phyloP scores from a whole-genome alignment of 2,113 vertebrate species.

The Maccullochella peelii region DNA sequence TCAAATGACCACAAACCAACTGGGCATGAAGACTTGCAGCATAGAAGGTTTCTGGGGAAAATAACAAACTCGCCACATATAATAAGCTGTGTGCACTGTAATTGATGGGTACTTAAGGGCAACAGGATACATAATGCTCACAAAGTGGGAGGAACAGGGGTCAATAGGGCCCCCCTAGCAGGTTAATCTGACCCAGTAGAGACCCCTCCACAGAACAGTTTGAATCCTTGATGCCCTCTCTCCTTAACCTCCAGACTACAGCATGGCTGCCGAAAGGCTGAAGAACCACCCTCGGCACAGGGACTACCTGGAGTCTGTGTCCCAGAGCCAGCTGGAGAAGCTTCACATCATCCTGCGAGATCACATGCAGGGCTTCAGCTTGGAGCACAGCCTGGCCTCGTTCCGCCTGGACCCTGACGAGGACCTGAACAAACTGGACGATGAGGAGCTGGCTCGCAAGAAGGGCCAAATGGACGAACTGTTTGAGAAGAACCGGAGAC shows the following conservation, averaged over 20 bases:
- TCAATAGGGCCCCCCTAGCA: background rate
- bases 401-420: slow-evolving; percentile 87
- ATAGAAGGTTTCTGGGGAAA: background rate
- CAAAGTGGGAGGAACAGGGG: background rate
- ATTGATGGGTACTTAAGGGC: background rate
- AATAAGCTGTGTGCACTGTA: background rate
- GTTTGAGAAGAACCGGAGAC: slow-evolving; percentile 91
- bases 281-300: slow-evolving; percentile 91
- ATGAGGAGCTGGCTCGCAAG: slow-evolving; percentile 88
- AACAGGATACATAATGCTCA: background rate
- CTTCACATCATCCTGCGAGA: slow-evolving; percentile 88
- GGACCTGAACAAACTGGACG: slow-evolving; percentile 95
- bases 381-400: slow-evolving; percentile 82
- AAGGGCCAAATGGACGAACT: slow-evolving; percentile 94
- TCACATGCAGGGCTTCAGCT: slow-evolving; percentile 86
- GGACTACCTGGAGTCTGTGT: slow-evolving; percentile 87
- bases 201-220: background rate
- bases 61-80: background rate
- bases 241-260: slow-evolving; percentile 84
- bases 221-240: background rate
- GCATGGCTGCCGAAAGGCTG: slow-evolving; percentile 89
- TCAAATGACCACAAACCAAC: background rate
- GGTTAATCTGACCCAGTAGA: background rate
- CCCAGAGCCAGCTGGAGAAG: slow-evolving; percentile 88
- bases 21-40: background rate